These are phyloP conservation scores for Danaus chrysippus DNA, from an alignment of 2,888 invertebrate genomes.

Conservation along the genomic window DNA sequence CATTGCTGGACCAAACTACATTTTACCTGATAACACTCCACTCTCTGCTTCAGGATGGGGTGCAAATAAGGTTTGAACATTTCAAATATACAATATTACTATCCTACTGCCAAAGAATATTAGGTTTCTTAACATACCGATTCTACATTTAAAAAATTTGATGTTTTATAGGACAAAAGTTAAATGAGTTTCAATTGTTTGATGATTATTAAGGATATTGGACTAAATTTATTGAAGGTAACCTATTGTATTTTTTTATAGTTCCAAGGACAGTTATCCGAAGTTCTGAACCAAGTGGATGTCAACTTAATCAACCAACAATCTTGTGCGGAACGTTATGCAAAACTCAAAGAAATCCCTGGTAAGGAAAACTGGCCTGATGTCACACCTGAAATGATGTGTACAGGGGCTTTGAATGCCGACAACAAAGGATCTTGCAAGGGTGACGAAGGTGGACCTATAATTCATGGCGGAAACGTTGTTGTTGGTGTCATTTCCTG, in stretches of 20 bases:
- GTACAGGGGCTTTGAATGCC: constrained; percentile 48
- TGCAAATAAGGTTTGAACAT: constrained; percentile 21
- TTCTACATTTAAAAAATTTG: too few species aligned
- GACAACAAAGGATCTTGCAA: constrained; percentile 40
- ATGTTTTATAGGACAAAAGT: too few species aligned
- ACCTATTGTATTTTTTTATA: constrained; percentile 15
- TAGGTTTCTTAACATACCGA: too few species aligned
- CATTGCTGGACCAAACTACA: constrained; percentile 32
- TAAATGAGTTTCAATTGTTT: too few species aligned
- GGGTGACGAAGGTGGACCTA: constrained; percentile 45
- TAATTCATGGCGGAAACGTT: constrained; percentile 37
- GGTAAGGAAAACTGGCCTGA: constrained; percentile 51
- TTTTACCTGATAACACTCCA: constrained; percentile 26
- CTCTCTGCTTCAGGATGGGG: constrained; percentile 35
- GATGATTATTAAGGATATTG: too few species aligned
- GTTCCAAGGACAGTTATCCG: constrained; percentile 27
- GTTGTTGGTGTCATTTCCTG: constrained; percentile 61
- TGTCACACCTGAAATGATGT: constrained; percentile 54
- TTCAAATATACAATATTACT: too few species aligned
- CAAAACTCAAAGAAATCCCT: constrained; percentile 61
- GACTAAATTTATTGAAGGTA: too few species aligned
- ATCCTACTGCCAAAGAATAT: too few species aligned
- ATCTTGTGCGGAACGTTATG: constrained; percentile 45
- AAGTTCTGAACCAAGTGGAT: constrained; percentile 40
- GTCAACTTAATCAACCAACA: constrained; percentile 43